Evolutionary conservation across 2,113 vertebrate genomes (phyloP).

Genomic region (Cryptomyrus ogoouensis): DNA sequence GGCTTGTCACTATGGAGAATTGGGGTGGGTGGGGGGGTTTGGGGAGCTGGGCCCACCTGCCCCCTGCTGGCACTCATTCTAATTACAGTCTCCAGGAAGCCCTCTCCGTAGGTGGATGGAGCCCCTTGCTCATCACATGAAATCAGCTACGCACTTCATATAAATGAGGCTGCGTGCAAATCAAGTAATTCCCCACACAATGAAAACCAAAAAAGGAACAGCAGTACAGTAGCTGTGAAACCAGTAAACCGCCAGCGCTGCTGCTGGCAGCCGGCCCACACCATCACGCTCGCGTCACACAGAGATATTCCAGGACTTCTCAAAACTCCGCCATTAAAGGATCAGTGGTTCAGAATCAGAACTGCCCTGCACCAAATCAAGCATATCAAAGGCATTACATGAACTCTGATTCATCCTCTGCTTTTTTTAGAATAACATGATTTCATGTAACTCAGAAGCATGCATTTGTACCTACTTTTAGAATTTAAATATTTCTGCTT

Average conservation of each 20-base stretch:
- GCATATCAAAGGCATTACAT: neutral
- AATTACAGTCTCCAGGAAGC: neutral
- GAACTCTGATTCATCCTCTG: neutral
- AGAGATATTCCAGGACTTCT: neutral
- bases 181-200: neutral
- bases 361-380: neutral
- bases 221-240: neutral
- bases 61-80: neutral
- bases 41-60: neutral
- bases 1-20: neutral
- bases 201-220: neutral
- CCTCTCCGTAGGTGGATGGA: neutral
- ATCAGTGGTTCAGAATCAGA: neutral
- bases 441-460: neutral
- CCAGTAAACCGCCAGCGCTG: neutral
- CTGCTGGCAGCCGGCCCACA: neutral
- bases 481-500: neutral
- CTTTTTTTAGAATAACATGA: neutral
- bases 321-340: neutral
- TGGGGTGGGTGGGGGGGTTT: neutral
- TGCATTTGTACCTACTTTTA: neutral
- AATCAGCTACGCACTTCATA: neutral
- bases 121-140: neutral
- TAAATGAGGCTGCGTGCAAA: neutral
- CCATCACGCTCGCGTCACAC: neutral